These are phyloP conservation scores for Scaptomyza tumidula DNA, from an alignment of 2,888 invertebrate genomes.

Conservation along the genomic window DNA sequence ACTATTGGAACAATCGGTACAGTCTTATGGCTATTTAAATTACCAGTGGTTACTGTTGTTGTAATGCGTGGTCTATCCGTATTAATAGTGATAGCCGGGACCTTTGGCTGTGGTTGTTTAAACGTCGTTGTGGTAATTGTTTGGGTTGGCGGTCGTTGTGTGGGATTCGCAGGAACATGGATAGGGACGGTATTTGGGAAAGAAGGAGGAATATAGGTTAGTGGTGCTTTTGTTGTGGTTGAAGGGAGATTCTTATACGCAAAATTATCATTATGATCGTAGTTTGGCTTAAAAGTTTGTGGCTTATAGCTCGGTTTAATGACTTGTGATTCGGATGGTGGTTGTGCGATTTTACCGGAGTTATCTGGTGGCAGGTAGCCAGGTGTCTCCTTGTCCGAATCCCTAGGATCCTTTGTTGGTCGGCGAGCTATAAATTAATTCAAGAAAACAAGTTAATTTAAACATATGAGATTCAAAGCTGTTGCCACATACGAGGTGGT, in stretches of 20 bases:
- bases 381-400: slow-evolving; percentile 78
- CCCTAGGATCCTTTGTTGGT: slow-evolving; percentile 71
- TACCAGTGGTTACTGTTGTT: slow-evolving; percentile 71
- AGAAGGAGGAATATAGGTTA: slow-evolving; percentile 83
- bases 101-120: slow-evolving; percentile 72
- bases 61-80: slow-evolving; percentile 72
- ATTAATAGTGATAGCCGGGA: slow-evolving; percentile 79
- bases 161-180: slow-evolving; percentile 72
- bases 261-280: slow-evolving; percentile 69
- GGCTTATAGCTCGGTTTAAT: slow-evolving; percentile 62
- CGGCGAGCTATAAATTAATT: slow-evolving; percentile 43
- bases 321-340: slow-evolving; percentile 68
- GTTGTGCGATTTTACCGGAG: slow-evolving; percentile 84
- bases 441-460: not conserved
- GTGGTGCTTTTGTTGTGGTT: slow-evolving; percentile 60
- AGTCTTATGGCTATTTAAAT: slow-evolving; percentile 74
- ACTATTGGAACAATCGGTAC: slow-evolving; percentile 35
- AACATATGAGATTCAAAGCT: not conserved
- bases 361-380: slow-evolving; percentile 85
- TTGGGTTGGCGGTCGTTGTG: slow-evolving; percentile 55
- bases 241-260: slow-evolving; percentile 68
- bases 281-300: slow-evolving; percentile 74
- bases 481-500: slow-evolving; percentile 26
- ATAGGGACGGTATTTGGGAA: slow-evolving; percentile 65
- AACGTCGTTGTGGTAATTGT: slow-evolving; percentile 51